Evolutionary conservation across 2,888 invertebrate species (phyloP).

Genomic region (Drosophila parthenogenetica): DNA sequence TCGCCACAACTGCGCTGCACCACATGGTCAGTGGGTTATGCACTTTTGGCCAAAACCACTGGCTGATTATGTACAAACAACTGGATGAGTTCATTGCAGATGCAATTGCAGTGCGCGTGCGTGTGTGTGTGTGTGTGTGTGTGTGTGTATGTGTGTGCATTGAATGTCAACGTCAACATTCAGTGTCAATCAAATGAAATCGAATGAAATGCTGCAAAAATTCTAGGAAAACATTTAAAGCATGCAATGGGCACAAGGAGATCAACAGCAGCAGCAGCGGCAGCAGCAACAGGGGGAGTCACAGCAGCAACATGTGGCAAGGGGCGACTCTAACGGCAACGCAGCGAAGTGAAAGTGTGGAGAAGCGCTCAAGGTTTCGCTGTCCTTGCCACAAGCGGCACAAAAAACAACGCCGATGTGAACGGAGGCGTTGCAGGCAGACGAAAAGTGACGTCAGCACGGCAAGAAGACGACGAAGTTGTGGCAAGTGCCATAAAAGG

Average conservation of each 20-base stretch:
- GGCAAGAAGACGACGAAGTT: slow-evolving; percentile 14
- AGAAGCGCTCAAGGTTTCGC: slow-evolving; percentile 40
- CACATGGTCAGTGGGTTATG: slow-evolving; percentile 71
- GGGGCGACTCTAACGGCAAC: slow-evolving; percentile 28
- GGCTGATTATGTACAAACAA: slow-evolving; percentile 61
- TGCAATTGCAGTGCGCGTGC: slow-evolving; percentile 13
- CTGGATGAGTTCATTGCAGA: slow-evolving; percentile 34
- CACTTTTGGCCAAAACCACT: slow-evolving; percentile 73
- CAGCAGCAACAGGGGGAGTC: not conserved
- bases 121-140: slow-evolving; percentile 11
- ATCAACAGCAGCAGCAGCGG: slow-evolving; percentile 32
- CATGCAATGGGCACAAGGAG: slow-evolving; percentile 74
- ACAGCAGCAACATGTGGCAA: slow-evolving; percentile 10
- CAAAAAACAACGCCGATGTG: not conserved
- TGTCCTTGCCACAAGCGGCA: slow-evolving; percentile 53
- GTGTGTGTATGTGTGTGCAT: slow-evolving; percentile 28
- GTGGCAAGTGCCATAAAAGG: slow-evolving; percentile 72
- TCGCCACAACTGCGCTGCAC: slow-evolving; percentile 21
- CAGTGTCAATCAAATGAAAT: slow-evolving; percentile 71
- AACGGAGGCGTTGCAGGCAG: slow-evolving; percentile 1
- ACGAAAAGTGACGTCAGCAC: slow-evolving; percentile 21
- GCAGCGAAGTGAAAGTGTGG: slow-evolving; percentile 56
- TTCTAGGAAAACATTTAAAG: slow-evolving; percentile 72
- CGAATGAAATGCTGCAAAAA: slow-evolving; percentile 56
- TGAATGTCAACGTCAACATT: slow-evolving; percentile 73